Base-by-base conservation (phyloP, 2,888 invertebrate species). In the Chrysomela aeneicollis region DNA sequence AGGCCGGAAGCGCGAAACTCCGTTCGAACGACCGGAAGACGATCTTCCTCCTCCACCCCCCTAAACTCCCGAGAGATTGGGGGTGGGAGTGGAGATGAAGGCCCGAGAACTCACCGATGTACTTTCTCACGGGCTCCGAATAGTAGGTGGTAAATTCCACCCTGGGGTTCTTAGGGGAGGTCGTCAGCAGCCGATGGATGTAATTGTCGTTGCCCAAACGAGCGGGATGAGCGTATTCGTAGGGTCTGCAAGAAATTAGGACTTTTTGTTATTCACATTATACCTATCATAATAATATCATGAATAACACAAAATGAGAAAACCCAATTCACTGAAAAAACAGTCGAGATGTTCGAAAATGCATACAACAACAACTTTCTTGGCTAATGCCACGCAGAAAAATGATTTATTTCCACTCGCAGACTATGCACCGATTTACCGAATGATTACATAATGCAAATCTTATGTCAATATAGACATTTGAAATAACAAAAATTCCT, bases 171-270 rank as follows among this genome's bases (percentile, higher is more conserved):
- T 69, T 75, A 22, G 80, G 79, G 12, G 81, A 79, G 1, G 91
- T 90, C 74, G 88, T 84, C 68, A 91, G 82, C 70, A 92, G 84
- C 73, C 88, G 88, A 62, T 89, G 87, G 69, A 93, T 85, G 83
- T 93, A 93, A 64, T 91, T 89, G 76, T 92, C 92, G 78, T 87
- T 87, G 79, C 85, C 85, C 80, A 88, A 86, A 78, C 89, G 87
- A 78, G 88, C 87, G 53, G 89, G 87, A 52, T 88, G 74, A 63
- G 70, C 68, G 55, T 75, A 66, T 53, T 74, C 75, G 42, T 76
- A 74, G 59, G 79, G 73, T 64, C 78, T 78, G 72, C 57, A 73
- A 69, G 18, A 59, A 47, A 52, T 8, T 15, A 35, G 6, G 35
- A 10, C 2, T 10, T 53, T 53, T 30, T 52, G 9, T 12, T 52